phyloP scores from a whole-genome alignment of 2,113 vertebrate species.

The Synchiropus splendidus region DNA sequence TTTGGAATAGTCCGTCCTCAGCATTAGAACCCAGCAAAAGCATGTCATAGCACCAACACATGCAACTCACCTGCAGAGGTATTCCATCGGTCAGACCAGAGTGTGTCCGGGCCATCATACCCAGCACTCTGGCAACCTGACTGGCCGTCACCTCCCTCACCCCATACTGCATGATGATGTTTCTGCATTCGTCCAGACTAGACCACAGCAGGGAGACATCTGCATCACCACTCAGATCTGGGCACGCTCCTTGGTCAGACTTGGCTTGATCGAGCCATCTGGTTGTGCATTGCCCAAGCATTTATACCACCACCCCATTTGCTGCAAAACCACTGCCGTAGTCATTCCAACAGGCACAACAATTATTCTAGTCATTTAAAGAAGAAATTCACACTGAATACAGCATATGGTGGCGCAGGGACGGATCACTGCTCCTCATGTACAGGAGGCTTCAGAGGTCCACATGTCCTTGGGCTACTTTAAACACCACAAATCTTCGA shows the following conservation, averaged over 20 bases:
- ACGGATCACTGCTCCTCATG: too few relatives aligned
- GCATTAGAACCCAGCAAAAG: background rate
- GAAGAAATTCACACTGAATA: too few relatives aligned
- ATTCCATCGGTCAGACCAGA: slow-evolving; percentile 92
- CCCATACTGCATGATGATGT: slow-evolving; percentile 94
- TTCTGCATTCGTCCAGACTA: slow-evolving; percentile 95
- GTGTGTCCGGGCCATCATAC: slow-evolving; percentile 98
- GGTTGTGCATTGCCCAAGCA: too few relatives aligned
- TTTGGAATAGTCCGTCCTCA: background rate
- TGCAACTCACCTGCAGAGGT: slow-evolving; percentile 83
- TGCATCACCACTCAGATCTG: background rate
- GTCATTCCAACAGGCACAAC: too few relatives aligned
- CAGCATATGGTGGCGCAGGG: too few relatives aligned
- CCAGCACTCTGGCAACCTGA: slow-evolving; percentile 94
- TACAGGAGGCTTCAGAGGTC: too few relatives aligned
- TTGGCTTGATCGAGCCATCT: too few relatives aligned
- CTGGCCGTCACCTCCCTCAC: slow-evolving; percentile 93
- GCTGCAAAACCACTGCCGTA: too few relatives aligned
- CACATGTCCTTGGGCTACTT: too few relatives aligned
- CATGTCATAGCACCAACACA: background rate
- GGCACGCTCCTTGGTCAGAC: background rate
- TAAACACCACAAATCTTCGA: too few relatives aligned
- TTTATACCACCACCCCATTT: too few relatives aligned
- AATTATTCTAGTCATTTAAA: too few relatives aligned
- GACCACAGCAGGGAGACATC: slow-evolving; percentile 5